phyloP scores from a whole-genome alignment of 2,888 invertebrate species.

The Cynaeus angustus region DNA sequence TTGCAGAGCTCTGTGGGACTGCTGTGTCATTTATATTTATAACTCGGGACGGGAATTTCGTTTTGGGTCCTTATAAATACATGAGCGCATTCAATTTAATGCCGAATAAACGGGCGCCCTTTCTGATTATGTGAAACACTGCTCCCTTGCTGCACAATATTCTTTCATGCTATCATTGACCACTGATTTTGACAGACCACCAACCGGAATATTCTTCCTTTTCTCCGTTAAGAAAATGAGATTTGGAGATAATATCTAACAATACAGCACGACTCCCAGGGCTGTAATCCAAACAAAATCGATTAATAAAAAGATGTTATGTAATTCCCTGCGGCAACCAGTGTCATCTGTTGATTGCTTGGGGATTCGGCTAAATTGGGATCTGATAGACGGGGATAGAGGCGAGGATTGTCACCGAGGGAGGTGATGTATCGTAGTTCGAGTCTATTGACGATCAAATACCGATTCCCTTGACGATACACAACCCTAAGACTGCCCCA shows the following conservation, averaged over 20 bases:
- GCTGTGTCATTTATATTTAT: conserved; percentile 59
- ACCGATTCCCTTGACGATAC: conserved; percentile 52
- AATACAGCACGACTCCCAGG: conserved; percentile 63
- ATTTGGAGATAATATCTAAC: conserved; percentile 55
- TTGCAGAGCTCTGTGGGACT: conserved; percentile 55
- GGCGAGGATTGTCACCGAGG: conserved; percentile 54
- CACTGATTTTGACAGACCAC: conserved; percentile 9
- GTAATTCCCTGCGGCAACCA: conserved; percentile 65
- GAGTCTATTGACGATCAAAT: conserved; percentile 61
- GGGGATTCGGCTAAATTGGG: conserved; percentile 67
- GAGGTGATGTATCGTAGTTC: conserved; percentile 58
- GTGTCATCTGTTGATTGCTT: conserved; percentile 69
- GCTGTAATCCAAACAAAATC: conserved; percentile 66
- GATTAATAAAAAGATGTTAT: conserved; percentile 70
- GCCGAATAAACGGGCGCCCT: conserved; percentile 55
- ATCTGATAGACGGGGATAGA: conserved; percentile 52
- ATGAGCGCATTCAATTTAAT: conserved; percentile 57
- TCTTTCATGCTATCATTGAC: neutral
- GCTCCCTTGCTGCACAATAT: conserved; percentile 45
- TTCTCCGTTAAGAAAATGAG: conserved; percentile 47
- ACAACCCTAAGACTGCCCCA: conserved; percentile 46
- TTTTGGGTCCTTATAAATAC: conserved; percentile 56
- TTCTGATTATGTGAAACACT: conserved; percentile 56
- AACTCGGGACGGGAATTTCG: conserved; percentile 52
- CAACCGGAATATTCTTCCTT: neutral